These are phyloP conservation scores for Alouatta palliata DNA, from an alignment of 2,113 vertebrate genomes.

Conservation along the genomic window DNA sequence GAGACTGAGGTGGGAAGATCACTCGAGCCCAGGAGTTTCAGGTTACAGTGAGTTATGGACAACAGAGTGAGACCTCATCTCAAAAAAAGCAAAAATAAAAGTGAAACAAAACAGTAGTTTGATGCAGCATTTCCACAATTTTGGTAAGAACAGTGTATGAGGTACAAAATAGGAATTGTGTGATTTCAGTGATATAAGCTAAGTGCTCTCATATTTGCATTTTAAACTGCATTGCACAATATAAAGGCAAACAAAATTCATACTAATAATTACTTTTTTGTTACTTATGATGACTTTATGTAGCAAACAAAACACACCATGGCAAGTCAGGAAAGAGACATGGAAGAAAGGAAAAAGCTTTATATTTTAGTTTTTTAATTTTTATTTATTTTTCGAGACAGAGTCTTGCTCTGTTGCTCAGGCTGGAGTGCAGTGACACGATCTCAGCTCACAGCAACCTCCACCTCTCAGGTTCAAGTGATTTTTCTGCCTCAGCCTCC, in stretches of 20 bases:
- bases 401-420: too few relatives aligned
- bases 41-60: too few relatives aligned
- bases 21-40: too few relatives aligned
- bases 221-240: background rate
- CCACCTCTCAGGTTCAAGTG: too few relatives aligned
- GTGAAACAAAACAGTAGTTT: background rate
- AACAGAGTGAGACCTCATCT: too few relatives aligned
- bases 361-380: background rate
- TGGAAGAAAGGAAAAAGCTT: background rate
- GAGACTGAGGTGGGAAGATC: too few relatives aligned
- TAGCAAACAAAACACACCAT: conserved; percentile 1
- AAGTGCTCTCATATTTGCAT: background rate
- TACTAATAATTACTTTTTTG: background rate
- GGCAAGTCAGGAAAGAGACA: background rate
- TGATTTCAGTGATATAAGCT: background rate
- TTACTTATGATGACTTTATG: conserved; percentile 10
- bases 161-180: background rate
- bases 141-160: background rate
- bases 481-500: too few relatives aligned
- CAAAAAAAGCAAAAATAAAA: background rate
- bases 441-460: too few relatives aligned
- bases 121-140: background rate
- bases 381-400: too few relatives aligned
- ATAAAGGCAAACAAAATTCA: background rate
- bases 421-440: too few relatives aligned